phyloP scores from a whole-genome alignment of 2,797 vertebrate species.

The Luscinia megarhynchos region DNA sequence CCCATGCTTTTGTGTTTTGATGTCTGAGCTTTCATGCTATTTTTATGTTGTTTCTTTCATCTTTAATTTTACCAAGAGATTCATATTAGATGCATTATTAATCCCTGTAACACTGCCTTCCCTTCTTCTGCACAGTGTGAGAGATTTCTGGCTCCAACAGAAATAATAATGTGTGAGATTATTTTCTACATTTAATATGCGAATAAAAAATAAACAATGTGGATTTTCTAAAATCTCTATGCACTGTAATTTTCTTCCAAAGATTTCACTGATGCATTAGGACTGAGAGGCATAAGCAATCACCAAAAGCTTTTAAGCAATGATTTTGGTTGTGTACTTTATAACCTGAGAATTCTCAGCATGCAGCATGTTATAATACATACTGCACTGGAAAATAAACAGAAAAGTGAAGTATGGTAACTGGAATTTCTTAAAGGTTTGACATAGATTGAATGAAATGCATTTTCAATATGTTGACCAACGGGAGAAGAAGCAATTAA shows the following conservation, averaged over 20 bases:
- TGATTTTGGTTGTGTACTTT: constrained; percentile 8
- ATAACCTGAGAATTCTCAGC: constrained; percentile 48
- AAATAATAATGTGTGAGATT: constrained; percentile 21
- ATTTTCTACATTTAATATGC: constrained; percentile 30
- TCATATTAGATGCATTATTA: constrained; percentile 42
- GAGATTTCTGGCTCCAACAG: not conserved
- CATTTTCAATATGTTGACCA: constrained; percentile 30
- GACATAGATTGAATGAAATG: constrained; percentile 41
- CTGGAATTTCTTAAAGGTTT: constrained; percentile 43
- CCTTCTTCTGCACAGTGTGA: constrained; percentile 15
- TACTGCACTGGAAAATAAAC: constrained; percentile 36
- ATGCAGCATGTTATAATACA: constrained; percentile 10
- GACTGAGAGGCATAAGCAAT: constrained; percentile 12
- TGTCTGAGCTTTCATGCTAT: constrained; percentile 31
- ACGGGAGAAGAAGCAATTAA: constrained; percentile 49
- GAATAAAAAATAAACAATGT: constrained; percentile 31
- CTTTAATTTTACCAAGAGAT: constrained; percentile 49
- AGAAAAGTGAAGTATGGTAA: not conserved
- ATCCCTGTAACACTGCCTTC: constrained; percentile 8
- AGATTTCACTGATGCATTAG: constrained; percentile 22
- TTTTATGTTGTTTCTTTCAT: constrained; percentile 59
- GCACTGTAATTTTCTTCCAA: constrained; percentile 22
- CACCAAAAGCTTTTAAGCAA: constrained; percentile 37
- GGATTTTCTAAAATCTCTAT: constrained; percentile 19
- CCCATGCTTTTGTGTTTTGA: constrained; percentile 19